Evolutionary conservation across 2,797 vertebrate species (phyloP).

Genomic region (Peromyscus melanophrys): DNA sequence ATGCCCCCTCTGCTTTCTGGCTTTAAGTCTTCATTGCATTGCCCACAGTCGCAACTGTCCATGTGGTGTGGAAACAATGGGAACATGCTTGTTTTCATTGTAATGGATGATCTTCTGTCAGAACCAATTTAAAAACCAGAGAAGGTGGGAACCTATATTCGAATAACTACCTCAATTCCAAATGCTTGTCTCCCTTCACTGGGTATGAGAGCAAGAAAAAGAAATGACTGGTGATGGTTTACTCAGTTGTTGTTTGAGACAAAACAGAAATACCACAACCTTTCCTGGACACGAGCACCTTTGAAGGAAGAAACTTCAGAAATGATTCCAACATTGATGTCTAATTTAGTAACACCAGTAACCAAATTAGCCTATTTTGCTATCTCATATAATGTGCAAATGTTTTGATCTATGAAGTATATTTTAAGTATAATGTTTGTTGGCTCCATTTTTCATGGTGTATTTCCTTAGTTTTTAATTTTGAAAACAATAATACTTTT

Average conservation of each 20-base stretch:
- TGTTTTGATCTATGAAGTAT: background rate
- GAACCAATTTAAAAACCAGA: background rate
- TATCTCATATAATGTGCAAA: background rate
- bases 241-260: background rate
- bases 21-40: background rate
- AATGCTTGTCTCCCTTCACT: background rate
- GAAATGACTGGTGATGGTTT: background rate
- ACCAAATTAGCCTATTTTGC: constrained; percentile 1
- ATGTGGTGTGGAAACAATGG: background rate
- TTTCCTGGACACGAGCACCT: background rate
- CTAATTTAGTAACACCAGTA: no score
- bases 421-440: background rate
- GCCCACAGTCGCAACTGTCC: background rate
- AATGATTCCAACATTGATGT: background rate
- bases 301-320: background rate
- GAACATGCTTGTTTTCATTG: background rate
- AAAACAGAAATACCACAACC: background rate
- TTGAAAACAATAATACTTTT: background rate
- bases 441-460: background rate
- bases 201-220: background rate
- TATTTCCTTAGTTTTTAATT: background rate
- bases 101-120: background rate
- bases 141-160: rapidly evolving
- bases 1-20: background rate
- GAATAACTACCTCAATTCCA: background rate